phyloP scores from a whole-genome alignment of 2,888 invertebrate species.

The Trachelus iudaicus region DNA sequence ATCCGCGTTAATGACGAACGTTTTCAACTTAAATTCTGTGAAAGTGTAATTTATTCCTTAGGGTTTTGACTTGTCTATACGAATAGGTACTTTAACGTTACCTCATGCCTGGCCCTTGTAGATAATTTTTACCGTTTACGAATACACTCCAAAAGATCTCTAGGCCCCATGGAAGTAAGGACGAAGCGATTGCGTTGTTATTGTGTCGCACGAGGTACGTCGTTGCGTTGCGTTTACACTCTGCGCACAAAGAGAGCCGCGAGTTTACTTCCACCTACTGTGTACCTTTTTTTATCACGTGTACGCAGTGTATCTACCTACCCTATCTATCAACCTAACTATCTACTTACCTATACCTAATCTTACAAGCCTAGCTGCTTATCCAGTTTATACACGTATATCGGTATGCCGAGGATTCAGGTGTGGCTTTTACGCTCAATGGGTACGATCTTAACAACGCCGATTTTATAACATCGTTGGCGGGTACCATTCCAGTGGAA shows the following conservation, averaged over 20 bases:
- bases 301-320: not conserved
- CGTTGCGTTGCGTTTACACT: not conserved
- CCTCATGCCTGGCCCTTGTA: not conserved
- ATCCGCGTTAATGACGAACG: not conserved
- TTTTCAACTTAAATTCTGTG: not conserved
- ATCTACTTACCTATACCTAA: not conserved
- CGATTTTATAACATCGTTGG: not conserved
- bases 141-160: not conserved
- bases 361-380: not conserved
- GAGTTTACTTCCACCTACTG: not conserved
- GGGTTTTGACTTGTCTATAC: not conserved
- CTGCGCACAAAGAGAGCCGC: not conserved
- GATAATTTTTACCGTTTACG: not conserved
- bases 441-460: not conserved
- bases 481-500: not conserved
- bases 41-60: constrained; percentile 3
- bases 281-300: not conserved
- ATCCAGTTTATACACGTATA: not conserved
- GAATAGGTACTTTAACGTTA: not conserved
- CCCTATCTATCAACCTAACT: not conserved
- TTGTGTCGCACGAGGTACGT: not conserved
- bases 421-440: not conserved
- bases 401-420: not conserved
- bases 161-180: not conserved
- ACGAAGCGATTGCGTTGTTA: not conserved